phyloP scores from a whole-genome alignment of 2,888 invertebrate species.

The Phorcus lineatus region DNA sequence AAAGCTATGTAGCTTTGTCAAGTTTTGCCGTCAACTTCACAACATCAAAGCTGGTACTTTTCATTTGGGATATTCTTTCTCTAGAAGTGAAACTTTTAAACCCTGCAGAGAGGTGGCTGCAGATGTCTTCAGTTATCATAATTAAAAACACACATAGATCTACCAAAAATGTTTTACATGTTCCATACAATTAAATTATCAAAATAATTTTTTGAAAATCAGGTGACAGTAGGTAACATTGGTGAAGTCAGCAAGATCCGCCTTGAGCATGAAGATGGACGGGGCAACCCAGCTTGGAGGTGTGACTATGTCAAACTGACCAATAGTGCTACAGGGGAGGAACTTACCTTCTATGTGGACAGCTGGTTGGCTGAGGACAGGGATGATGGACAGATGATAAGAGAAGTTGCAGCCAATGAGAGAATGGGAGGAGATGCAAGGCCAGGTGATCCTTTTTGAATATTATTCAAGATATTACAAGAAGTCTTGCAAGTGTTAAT shows the following conservation, averaged over 20 bases:
- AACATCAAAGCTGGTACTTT: no score
- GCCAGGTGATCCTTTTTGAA: conserved; percentile 50
- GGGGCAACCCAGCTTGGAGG: conserved; percentile 61
- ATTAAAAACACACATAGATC: no score
- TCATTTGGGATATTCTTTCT: no score
- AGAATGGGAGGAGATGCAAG: conserved; percentile 52
- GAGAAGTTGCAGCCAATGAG: conserved; percentile 61
- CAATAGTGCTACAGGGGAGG: conserved; percentile 58
- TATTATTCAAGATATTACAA: not conserved
- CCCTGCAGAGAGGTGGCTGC: no score
- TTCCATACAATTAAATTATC: no score
- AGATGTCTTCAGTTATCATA: no score
- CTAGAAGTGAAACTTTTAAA: no score
- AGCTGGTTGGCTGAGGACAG: conserved; percentile 67
- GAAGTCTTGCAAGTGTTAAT: not conserved
- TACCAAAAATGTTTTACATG: no score
- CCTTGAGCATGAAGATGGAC: conserved; percentile 65
- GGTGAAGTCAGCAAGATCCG: conserved; percentile 70
- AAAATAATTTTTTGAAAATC: not conserved
- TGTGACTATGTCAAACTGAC: conserved; percentile 65
- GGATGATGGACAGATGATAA: conserved; percentile 61
- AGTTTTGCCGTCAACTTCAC: no score
- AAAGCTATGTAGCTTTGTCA: no score
- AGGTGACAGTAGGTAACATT: conserved; percentile 65
- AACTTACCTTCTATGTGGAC: conserved; percentile 61